Conservation (phyloP, 1,140 invertebrate genomes). For the Bombus cullumanus region DNA sequence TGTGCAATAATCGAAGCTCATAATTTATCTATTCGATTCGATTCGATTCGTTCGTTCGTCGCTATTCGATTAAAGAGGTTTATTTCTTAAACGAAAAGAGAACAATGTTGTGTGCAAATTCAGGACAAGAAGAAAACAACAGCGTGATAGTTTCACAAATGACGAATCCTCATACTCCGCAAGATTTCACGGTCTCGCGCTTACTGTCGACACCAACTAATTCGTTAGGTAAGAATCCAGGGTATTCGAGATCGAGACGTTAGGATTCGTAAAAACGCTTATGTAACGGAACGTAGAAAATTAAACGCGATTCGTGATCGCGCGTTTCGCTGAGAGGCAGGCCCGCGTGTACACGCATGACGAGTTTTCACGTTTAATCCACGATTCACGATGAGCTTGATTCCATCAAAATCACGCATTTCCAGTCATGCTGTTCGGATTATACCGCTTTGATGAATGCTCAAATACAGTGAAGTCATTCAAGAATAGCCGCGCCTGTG, state of each 20-base stretch:
- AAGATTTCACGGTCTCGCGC: constrained; percentile 81
- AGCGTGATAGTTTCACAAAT: constrained; percentile 72
- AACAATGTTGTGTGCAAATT: constrained; percentile 70
- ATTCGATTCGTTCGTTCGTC: not conserved
- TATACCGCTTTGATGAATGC: constrained; percentile 80
- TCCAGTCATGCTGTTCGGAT: constrained; percentile 79
- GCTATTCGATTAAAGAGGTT: not conserved
- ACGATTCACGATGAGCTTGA: constrained; percentile 66
- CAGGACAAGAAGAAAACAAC: constrained; percentile 62
- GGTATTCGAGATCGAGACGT: not conserved
- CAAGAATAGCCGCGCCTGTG: constrained; percentile 68
- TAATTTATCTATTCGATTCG: not conserved
- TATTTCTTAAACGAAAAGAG: constrained; percentile 39
- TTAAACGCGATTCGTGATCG: not conserved
- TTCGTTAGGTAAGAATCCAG: constrained; percentile 72
- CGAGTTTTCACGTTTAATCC: constrained; percentile 45
- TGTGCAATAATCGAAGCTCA: not conserved
- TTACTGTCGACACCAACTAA: constrained; percentile 76
- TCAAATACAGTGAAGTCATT: constrained; percentile 79
- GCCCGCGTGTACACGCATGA: constrained; percentile 30
- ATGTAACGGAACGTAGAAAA: not conserved
- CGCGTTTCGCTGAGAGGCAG: not conserved
- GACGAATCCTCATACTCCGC: constrained; percentile 75
- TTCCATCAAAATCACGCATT: constrained; percentile 75
- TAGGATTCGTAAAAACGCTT: not conserved